Conservation (phyloP, 1,140 invertebrate genomes). For the Drosophila nannoptera region DNA sequence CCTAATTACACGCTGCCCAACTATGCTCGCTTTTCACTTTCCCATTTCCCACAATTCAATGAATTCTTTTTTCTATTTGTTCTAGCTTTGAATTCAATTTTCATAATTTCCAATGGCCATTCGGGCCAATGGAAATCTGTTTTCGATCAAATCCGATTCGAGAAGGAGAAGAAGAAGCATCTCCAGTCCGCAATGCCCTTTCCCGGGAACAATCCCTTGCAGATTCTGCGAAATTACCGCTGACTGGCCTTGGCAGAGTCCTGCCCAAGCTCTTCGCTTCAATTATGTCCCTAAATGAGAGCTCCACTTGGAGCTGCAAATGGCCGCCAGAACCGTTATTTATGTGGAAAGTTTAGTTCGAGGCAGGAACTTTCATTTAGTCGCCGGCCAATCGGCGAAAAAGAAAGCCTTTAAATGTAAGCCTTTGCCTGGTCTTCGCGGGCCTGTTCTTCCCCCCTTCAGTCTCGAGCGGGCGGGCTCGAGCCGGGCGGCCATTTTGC, state of each 20-base stretch:
- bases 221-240: too few relatives aligned
- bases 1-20: constrained; percentile 23
- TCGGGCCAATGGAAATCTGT: constrained; percentile 34
- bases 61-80: constrained; percentile 11
- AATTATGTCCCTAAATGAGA: too few relatives aligned
- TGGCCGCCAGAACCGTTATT: neutral
- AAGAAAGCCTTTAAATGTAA: too few relatives aligned
- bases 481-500: constrained; percentile 6
- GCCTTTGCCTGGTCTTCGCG: constrained; percentile 1
- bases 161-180: too few relatives aligned
- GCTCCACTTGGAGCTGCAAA: too few relatives aligned
- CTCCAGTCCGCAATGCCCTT: too few relatives aligned
- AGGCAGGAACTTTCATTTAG: neutral
- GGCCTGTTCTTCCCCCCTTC: too few relatives aligned
- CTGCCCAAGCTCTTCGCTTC: too few relatives aligned
- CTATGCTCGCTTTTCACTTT: constrained; percentile 2
- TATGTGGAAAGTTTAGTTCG: constrained; percentile 5
- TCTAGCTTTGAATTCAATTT: neutral
- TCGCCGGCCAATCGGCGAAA: too few relatives aligned
- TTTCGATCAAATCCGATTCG: constrained; percentile 34
- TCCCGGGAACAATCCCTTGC: too few relatives aligned
- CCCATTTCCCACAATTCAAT: constrained; percentile 24
- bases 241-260: too few relatives aligned
- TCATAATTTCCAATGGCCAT: neutral
- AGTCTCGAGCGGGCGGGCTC: too few relatives aligned